phyloP scores from a whole-genome alignment of 1,140 invertebrate species.

The Apis laboriosa region DNA sequence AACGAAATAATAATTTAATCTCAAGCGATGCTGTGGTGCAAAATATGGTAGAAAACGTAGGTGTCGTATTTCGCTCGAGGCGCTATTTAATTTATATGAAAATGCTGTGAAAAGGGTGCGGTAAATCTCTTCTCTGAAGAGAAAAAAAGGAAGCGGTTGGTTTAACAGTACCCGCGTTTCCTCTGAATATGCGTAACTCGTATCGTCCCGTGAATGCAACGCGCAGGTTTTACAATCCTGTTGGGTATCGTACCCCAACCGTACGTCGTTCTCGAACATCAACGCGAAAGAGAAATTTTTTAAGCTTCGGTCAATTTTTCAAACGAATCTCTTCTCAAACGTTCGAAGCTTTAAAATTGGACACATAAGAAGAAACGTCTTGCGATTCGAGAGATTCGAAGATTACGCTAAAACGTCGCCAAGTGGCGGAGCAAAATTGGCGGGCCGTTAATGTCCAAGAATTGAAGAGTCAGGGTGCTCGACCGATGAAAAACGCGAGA shows the following conservation, averaged over 20 bases:
- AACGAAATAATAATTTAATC: not conserved
- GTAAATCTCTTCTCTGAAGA: not conserved
- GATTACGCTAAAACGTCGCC: not conserved
- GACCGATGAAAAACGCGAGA: not conserved
- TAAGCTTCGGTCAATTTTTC: no score
- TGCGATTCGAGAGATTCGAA: not conserved
- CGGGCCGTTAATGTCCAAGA: not conserved
- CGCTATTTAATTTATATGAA: slow-evolving; percentile 55
- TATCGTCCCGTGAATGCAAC: not conserved
- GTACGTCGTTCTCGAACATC: not conserved
- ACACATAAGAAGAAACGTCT: not conserved
- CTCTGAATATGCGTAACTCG: slow-evolving; percentile 23
- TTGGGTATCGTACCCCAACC: not conserved
- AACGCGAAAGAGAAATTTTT: not conserved
- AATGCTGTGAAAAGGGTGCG: slow-evolving; percentile 13
- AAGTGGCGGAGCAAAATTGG: not conserved
- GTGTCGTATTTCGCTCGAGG: not conserved
- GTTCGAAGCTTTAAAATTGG: not conserved
- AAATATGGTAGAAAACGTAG: slow-evolving; percentile 11
- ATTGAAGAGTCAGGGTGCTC: not conserved
- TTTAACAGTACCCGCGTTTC: slow-evolving; percentile 50
- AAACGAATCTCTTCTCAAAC: no score
- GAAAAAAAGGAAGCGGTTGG: not conserved
- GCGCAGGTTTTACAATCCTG: slow-evolving; percentile 16
- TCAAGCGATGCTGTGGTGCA: not conserved